Base-by-base conservation (phyloP, 2,888 invertebrate species). In the Epirrhoe alternata region DNA sequence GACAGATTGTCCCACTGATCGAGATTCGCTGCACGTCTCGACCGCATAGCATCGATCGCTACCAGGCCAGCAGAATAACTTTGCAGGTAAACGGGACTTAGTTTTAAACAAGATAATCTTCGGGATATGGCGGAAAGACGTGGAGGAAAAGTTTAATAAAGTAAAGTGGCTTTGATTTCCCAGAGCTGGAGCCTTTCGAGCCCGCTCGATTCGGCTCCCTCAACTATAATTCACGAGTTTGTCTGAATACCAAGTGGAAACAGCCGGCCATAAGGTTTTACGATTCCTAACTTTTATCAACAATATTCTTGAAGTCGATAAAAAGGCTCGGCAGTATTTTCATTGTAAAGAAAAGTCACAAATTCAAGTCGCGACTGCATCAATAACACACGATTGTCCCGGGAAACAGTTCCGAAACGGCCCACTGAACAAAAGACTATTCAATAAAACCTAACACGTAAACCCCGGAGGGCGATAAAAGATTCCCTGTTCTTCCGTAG, bases 361-460 rank as follows among this genome's bases (percentile, higher is more conserved):
- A 57, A 70, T 69, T 69, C 60, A 30, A 12, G 47, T 50, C 64
- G 58, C 66, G 61, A 53, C 58, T 71, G 63, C 66, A 64, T 63
- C 68, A 64, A 71, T 71, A 67, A 61, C 61, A 66, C 33, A 59
- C 69, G 57, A 70, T 69, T 58, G 61, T 56, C 61, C 45, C 55
- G 56, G 38, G 51, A 62, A 61, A 59, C 61, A 60, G 61, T 57
- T 58, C 62, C 52, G 64, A 63, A 61, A 62, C 64, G 69, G 56
- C 63, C 45, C 59, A 52, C 66, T 65, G 69, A 61, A 74, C 73
- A 77, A 81, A 78, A 77, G 78, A 77, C 74, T 78, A 83, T 83
- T 82, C 81, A 81, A 83, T 81, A 81, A 83, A 80, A 74, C 68
- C 74, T 72, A 74, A 79, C 76, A 77, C 68, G 76, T 77, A 77